Evolutionary conservation across 2,113 vertebrate genomes (phyloP).

Genomic region (Romanogobio albipinnatus): DNA sequence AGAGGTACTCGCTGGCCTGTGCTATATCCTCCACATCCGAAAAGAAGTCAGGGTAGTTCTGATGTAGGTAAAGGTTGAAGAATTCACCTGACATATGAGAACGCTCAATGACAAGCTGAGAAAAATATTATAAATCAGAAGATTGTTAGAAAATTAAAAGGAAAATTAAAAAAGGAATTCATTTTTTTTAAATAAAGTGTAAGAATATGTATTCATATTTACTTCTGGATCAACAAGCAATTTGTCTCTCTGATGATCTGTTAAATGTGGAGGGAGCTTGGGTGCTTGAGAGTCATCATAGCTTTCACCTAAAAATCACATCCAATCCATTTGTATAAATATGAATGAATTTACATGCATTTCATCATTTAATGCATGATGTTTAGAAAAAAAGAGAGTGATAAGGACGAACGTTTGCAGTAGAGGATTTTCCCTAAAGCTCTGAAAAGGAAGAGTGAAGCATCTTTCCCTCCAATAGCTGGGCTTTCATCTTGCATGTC

Average conservation of each 20-base stretch:
- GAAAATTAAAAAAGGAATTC: too few species aligned
- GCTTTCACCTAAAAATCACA: slow-evolving; percentile 63
- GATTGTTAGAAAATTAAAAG: background rate
- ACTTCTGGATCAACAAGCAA: slow-evolving; percentile 76
- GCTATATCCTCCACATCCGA: slow-evolving; percentile 85
- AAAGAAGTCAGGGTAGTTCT: slow-evolving; percentile 96
- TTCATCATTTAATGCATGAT: background rate
- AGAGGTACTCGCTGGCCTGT: slow-evolving; percentile 90
- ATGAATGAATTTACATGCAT: background rate
- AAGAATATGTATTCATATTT: background rate
- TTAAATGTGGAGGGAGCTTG: slow-evolving; percentile 69
- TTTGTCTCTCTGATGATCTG: slow-evolving; percentile 67
- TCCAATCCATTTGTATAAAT: background rate
- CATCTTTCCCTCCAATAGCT: slow-evolving; percentile 89
- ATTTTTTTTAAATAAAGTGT: background rate
- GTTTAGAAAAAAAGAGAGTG: background rate
- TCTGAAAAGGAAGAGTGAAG: slow-evolving; percentile 93
- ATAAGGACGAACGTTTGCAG: slow-evolving; percentile 89
- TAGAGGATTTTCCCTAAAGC: slow-evolving; percentile 95
- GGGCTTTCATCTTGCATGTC: slow-evolving; percentile 73
- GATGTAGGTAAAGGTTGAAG: slow-evolving; percentile 96
- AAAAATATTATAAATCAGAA: background rate
- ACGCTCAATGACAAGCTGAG: slow-evolving; percentile 87
- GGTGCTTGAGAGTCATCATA: slow-evolving; percentile 48
- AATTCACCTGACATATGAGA: slow-evolving; percentile 88